Base-by-base conservation (phyloP, 2,797 vertebrate species). In the Pagetopsis macropterus region DNA sequence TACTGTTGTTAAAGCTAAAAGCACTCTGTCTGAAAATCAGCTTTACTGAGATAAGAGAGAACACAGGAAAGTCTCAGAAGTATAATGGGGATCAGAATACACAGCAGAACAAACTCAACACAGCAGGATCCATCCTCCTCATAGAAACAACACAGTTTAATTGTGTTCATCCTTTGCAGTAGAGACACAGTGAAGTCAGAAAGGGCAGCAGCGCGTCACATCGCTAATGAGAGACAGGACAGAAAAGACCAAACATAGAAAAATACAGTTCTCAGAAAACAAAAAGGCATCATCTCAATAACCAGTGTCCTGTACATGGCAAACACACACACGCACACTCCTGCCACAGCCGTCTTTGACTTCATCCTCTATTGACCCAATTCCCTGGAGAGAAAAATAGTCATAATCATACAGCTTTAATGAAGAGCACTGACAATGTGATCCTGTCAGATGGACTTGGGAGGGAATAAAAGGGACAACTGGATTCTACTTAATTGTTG, bases 131-230 rank as follows among this genome's bases (percentile, higher is more conserved):
- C 11, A 48, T 1, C 31, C 3, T 65, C 23, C 17, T 21, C 49
- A 55, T 37, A 60, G 37, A 77, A 69, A 40, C 17, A 49, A 41
- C 0, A 10, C 8, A 14, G 21, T 40, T 61, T 70, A 3, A 21
- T 64, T 72, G 66, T 71, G 76, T 63, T 86, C 23, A 10, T 68
- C 65, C 41, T 78, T 21, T 21, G 56, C 65, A 23, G 67, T 1
- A 43, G 23, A 80, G 48, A 49, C 65, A 69, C 14, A 40, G 23
- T 54, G 33, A 16, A 62, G 55, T 74, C 46, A 56, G 70, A 71
- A 57, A 62, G 51, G 27, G 49, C 59, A 66, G 63, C 59, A 15
- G 43, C 48, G n/a, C 1, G 4, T 51, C 73, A 62, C 54, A 61
- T 45, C 59, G 46, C 37, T n/a, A 23, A 57, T 44, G 27, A 59